Evolutionary conservation across 2,113 vertebrate species (phyloP).

Genomic region (Neodon shergylaensis): DNA sequence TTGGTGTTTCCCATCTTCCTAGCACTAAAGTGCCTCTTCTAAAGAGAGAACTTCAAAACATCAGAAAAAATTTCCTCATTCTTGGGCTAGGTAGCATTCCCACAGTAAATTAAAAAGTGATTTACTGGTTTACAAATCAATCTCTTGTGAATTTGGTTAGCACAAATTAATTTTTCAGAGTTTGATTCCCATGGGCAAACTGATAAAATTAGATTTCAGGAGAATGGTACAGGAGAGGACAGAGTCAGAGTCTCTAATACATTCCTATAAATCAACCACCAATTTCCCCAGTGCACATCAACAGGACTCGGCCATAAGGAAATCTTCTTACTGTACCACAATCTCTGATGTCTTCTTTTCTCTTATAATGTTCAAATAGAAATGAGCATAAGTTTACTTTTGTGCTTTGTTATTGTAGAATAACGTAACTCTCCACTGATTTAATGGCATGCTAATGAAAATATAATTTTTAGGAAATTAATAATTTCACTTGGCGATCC

Average conservation of each 20-base stretch:
- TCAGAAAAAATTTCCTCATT: neutral
- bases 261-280: conserved; percentile 62
- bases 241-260: neutral
- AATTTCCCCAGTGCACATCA: conserved; percentile 60
- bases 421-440: neutral
- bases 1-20: neutral
- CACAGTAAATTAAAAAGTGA: conserved; percentile 59
- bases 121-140: conserved; percentile 62
- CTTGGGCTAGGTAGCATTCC: conserved; percentile 13
- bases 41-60: neutral
- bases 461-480: conserved; percentile 75
- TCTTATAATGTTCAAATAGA: conserved; percentile 51
- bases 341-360: neutral
- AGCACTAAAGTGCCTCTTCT: neutral
- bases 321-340: neutral
- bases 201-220: conserved; percentile 49
- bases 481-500: conserved; percentile 75
- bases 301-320: conserved; percentile 15
- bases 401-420: neutral
- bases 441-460: conserved; percentile 59
- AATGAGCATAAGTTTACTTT: conserved; percentile 67
- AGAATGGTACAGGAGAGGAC: neutral
- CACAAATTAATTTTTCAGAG: conserved; percentile 58
- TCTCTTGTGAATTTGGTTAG: conserved; percentile 59
- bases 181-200: conserved; percentile 34